A percentile compares a stretch with the other conserved stretches of the same genome.
phyloP scores from a whole-genome alignment of 2,113 vertebrate species.

The Typhlomys cinereus region DNA sequence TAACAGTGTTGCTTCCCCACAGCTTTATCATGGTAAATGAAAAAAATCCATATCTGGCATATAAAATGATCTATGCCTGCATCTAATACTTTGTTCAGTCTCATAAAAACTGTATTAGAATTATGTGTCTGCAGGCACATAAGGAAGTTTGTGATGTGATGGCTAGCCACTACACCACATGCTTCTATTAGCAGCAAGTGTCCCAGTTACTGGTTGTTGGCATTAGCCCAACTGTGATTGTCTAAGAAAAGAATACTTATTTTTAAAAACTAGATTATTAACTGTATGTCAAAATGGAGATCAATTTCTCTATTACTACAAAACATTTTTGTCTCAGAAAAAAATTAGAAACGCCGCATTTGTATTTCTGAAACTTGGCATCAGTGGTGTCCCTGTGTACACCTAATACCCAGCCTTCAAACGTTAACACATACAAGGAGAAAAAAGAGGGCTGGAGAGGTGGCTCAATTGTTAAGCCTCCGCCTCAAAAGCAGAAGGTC shows the following conservation, averaged over 20 bases:
- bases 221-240: constrained; percentile 57
- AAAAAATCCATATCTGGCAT: constrained; percentile 9
- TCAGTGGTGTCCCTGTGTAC: constrained; percentile 23
- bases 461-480: too few species aligned
- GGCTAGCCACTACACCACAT: constrained; percentile 52
- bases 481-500: too few species aligned
- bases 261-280: constrained; percentile 70
- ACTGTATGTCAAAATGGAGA: constrained; percentile 69
- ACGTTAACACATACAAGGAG: not conserved
- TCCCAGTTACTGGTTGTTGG: constrained; percentile 75
- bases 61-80: constrained; percentile 22
- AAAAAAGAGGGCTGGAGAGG: not conserved
- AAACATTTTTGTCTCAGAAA: constrained; percentile 58
- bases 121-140: constrained; percentile 25
- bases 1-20: not conserved
- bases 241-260: constrained; percentile 67
- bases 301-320: constrained; percentile 67
- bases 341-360: constrained; percentile 41
- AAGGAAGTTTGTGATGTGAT: constrained; percentile 59
- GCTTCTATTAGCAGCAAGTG: constrained; percentile 63
- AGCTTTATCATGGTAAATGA: constrained; percentile 7
- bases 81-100: constrained; percentile 48
- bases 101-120: constrained; percentile 39
- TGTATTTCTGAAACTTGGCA: constrained; percentile 51
- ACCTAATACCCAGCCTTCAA: constrained; percentile 27